These are phyloP conservation scores for Tenthredo notha DNA, from an alignment of 2,888 invertebrate species.

Conservation along the genomic window DNA sequence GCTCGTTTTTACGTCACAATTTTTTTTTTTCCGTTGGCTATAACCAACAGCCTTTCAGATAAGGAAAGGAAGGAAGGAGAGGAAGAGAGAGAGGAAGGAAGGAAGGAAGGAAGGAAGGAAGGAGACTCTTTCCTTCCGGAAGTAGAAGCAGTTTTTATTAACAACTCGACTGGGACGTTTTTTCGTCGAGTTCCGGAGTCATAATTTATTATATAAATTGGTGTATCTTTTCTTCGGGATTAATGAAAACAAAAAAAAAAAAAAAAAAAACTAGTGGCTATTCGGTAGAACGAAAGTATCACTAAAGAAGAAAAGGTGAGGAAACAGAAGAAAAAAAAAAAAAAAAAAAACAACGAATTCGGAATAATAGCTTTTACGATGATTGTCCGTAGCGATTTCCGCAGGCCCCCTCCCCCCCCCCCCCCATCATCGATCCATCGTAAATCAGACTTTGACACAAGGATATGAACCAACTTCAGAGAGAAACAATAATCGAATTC, in stretches of 20 bases:
- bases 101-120: not conserved
- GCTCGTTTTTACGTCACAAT: not conserved
- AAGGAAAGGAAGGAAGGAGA: not conserved
- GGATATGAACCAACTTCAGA: slow-evolving; percentile 1
- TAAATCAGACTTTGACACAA: slow-evolving; percentile 29
- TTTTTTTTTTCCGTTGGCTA: not conserved
- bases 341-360: slow-evolving; percentile 3
- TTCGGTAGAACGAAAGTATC: not conserved
- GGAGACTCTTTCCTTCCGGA: not conserved
- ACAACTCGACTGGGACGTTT: not conserved
- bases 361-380: slow-evolving; percentile 18
- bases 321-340: no score
- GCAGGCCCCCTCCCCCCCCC: not conserved
- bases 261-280: slow-evolving; percentile 4
- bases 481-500: not conserved
- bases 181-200: not conserved
- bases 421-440: not conserved
- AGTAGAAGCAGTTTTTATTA: not conserved
- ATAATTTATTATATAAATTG: slow-evolving; percentile 1
- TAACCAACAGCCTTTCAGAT: not conserved
- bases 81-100: not conserved
- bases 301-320: not conserved
- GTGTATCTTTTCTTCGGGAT: not conserved
- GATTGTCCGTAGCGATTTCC: slow-evolving; percentile 26
- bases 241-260: no score